These are phyloP conservation scores for Hydrotaea cyrtoneurina DNA, from an alignment of 2,888 invertebrate genomes.

Conservation along the genomic window DNA sequence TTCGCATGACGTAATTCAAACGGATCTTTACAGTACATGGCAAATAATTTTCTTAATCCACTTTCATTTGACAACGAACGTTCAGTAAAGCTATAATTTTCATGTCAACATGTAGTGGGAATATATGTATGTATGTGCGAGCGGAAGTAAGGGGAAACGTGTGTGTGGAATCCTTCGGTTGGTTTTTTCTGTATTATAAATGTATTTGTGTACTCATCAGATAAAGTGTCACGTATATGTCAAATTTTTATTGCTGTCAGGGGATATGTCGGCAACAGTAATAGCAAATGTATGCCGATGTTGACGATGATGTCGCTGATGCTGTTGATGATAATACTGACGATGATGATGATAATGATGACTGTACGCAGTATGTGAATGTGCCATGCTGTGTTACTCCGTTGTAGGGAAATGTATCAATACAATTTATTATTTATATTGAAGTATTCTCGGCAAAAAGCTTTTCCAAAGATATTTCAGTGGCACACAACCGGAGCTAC, in stretches of 20 bases:
- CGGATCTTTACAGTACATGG: not conserved
- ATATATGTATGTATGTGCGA: not conserved
- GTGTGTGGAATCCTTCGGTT: constrained; percentile 14
- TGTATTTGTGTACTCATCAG: constrained; percentile 60
- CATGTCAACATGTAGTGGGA: constrained; percentile 31
- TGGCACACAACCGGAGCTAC: not conserved
- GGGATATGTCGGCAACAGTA: constrained; percentile 57
- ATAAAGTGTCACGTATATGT: constrained; percentile 66
- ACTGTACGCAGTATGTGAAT: constrained; percentile 24
- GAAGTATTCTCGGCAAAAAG: constrained; percentile 24
- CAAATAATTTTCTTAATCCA: constrained; percentile 50
- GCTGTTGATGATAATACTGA: constrained; percentile 9
- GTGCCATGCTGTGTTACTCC: constrained; percentile 10
- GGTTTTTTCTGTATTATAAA: constrained; percentile 35
- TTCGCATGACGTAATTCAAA: not conserved
- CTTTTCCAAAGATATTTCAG: constrained; percentile 27
- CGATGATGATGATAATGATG: constrained; percentile 36
- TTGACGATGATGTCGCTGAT: constrained; percentile 22
- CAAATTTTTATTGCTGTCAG: constrained; percentile 65
- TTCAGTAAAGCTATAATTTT: constrained; percentile 37
- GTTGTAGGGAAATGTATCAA: constrained; percentile 45
- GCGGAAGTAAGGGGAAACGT: not conserved
- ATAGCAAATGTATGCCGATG: constrained; percentile 28
- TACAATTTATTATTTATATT: constrained; percentile 56
- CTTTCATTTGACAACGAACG: constrained; percentile 28